These are phyloP conservation scores for Labeo rohita DNA, from an alignment of 2,113 vertebrate species.

Conservation along the genomic window DNA sequence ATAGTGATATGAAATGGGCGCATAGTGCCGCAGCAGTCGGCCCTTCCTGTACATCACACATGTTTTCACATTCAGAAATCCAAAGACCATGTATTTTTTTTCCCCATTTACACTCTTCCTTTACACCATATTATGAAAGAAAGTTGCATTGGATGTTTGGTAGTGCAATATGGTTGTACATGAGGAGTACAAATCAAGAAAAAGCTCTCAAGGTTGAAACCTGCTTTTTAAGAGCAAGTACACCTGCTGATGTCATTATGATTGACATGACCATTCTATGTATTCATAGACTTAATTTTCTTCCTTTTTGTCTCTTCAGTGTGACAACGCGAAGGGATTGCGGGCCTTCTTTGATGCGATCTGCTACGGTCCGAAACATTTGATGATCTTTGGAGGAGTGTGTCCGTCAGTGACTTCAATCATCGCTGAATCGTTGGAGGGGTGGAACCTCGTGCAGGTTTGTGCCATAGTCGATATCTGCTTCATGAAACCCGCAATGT, in stretches of 20 bases:
- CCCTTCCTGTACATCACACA: slow-evolving; percentile 35
- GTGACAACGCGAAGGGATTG: slow-evolving; percentile 97
- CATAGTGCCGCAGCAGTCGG: slow-evolving; percentile 62
- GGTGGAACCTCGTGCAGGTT: slow-evolving; percentile 99
- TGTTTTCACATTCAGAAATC: slow-evolving; percentile 47
- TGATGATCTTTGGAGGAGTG: slow-evolving; percentile 99
- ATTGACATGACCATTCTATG: slow-evolving; percentile 27
- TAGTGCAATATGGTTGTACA: background rate
- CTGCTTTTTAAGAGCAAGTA: background rate
- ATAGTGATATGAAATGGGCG: slow-evolving; percentile 74
- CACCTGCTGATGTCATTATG: background rate
- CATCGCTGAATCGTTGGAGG: slow-evolving; percentile 96
- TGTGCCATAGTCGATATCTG: slow-evolving; percentile 55
- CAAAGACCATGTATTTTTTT: background rate
- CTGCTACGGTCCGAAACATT: slow-evolving; percentile 96
- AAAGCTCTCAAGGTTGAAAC: slow-evolving; percentile 19
- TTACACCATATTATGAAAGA: background rate
- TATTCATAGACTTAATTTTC: slow-evolving; percentile 25
- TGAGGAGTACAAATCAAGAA: background rate
- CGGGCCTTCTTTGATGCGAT: slow-evolving; percentile 99
- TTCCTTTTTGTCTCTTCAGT: slow-evolving; percentile 71
- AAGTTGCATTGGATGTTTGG: background rate
- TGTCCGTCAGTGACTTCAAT: slow-evolving; percentile 98
- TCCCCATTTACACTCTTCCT: slow-evolving; percentile 1
- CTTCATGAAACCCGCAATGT: slow-evolving; percentile 1